Evolutionary conservation across 1,140 invertebrate species (phyloP), one percentile per base, ranked within the genome.

Genomic region (Brachionus rotundiformis): DNA sequence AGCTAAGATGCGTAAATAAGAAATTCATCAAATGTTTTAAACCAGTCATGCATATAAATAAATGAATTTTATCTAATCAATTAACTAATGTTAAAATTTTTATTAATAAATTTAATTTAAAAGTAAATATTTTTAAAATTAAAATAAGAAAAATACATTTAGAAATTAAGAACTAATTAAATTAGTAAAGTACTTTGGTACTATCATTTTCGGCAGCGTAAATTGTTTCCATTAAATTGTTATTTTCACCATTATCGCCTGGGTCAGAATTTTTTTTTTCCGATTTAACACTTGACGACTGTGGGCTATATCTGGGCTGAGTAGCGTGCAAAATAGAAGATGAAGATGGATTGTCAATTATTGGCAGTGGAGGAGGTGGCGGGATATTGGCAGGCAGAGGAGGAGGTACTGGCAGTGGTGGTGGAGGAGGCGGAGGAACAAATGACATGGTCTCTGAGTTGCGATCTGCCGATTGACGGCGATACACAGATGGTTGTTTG

Each of bases 161-260:
- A n/a, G n/a, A n/a, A n/a, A n/a, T n/a, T n/a, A n/a, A n/a, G n/a
- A 27, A 63, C 61, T 63, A 63, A 63, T 63, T 63, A 13, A 63
- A 63, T 63, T 63, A 63, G 61, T 63, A 63, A 63, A 63, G 61
- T 29, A 63, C 61, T 23, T 29, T 63, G n/a, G 19, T 63, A 8
- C 61, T 23, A n/a, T 63, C 61, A 63, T 63, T 63, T 63, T 13
- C 25, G 29, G 25, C 1, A 13, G 29, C 10, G n/a, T 63, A 63
- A 63, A 63, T 33, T 13, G 25, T 63, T 63, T 63, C 61, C 10
- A 63, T 7, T 29, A 63, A 11, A 63, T 63, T 63, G 5, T 63
- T 63, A n/a, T 33, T 29, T 29, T 33, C 61, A 31, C 5, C 10
- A 10, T 25, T 29, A 29, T 29, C 25, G 6, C 25, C 11, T 13